Percentiles rank a stretch among this genome's conserved stretches.
Evolutionary conservation across 2,113 vertebrate genomes (phyloP).

Genomic region (Merops nubicus): DNA sequence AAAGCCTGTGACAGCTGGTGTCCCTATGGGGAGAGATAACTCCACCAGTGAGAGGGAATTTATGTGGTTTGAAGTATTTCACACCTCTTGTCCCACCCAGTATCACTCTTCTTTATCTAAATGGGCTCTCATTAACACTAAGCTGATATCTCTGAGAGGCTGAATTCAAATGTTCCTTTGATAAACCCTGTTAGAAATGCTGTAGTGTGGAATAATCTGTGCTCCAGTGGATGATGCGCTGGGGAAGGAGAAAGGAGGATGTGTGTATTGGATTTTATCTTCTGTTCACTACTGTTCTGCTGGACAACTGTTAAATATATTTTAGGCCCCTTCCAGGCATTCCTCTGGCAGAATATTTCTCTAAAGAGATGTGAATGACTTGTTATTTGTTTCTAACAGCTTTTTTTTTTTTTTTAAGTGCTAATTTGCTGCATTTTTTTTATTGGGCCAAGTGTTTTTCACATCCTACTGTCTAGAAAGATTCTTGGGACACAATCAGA

Average conservation of each 20-base stretch:
- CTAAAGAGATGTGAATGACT: background rate
- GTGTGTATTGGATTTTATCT: background rate
- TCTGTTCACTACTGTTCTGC: background rate
- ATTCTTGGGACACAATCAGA: background rate
- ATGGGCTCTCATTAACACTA: conserved; percentile 43
- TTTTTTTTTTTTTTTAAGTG: background rate
- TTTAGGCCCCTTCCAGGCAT: background rate
- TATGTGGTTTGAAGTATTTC: conserved; percentile 44
- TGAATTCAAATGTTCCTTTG: conserved; percentile 3
- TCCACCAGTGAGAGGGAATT: background rate
- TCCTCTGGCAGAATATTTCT: background rate
- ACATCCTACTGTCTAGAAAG: background rate
- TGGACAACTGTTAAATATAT: background rate
- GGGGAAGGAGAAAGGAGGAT: background rate
- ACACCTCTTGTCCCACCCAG: background rate
- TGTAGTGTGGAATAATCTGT: background rate
- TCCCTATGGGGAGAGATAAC: background rate
- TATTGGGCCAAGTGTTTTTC: background rate
- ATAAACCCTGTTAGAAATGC: conserved; percentile 28
- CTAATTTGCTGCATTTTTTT: background rate
- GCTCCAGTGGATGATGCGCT: background rate
- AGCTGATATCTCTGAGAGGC: background rate
- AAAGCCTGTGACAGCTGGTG: background rate
- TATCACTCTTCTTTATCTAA: conserved; percentile 58
- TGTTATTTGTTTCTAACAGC: background rate